Base-by-base conservation (phyloP, 2,113 vertebrate genomes). In the Suncus etruscus region DNA sequence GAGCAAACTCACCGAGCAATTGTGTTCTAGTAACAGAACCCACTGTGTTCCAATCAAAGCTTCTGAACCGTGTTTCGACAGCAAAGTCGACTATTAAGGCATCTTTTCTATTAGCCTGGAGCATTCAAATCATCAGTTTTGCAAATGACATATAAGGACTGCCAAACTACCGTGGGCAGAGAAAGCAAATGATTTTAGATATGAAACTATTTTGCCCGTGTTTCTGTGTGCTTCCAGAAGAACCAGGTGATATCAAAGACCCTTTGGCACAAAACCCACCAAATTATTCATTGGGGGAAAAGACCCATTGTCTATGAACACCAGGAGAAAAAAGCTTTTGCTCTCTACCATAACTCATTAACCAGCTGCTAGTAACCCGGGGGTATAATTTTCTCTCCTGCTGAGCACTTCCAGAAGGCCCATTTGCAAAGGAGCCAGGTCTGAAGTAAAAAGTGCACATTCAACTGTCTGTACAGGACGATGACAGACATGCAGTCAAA, bases 311-410 rank as follows among this genome's bases (percentile, higher is more conserved):
- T 66, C 66, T 61, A 3, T 27, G 54, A 39, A 12, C 25, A 18
- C 61, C 4, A 65, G 24, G 51, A 83, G 47, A 48, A 27, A 27
- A 54, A 15, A 54, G 51, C 51, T n/a, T 61, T 83, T 16, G 58
- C 86, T 85, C 91, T 90, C 39, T 29, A 81, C 0, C 8, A 54
- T 58, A 81, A 68, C 89, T 86, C 72, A 82, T 68, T 82, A 83
- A 77, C 27, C 39, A 39, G 88, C 74, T n/a, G 0, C 58, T 0
- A 87, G 76, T 83, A 86, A 95, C 95, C 95, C 75, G 25, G 24
- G 81, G 77, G 51, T 29, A 84, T 22, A 74, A 16, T 48, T 61
- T 81, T 81, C 63, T 29, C 32, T 48, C 73, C n/a, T 8, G 74
- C 68, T 20, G 29, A 72, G 31, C n/a, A 31, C 69, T 79, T 79